A percentile compares a stretch with the other conserved stretches of the same genome.
phyloP scores from a whole-genome alignment of 2,797 vertebrate genomes.

The Phoxinus dragarum region DNA sequence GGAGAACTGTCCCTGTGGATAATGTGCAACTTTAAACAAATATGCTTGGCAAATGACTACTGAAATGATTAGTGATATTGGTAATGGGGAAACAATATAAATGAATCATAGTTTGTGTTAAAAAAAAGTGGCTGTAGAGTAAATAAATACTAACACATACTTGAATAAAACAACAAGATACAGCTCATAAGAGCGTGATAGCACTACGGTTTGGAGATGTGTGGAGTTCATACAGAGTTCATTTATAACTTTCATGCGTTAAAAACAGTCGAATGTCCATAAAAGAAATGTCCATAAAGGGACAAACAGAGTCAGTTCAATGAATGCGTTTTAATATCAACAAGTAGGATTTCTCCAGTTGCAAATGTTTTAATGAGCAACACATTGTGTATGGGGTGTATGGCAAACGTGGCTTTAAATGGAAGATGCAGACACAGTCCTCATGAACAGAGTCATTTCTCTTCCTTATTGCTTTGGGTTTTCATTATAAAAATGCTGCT shows the following conservation, averaged over 20 bases:
- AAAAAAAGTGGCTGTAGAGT: background rate
- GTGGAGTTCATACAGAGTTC: background rate
- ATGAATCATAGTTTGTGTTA: background rate
- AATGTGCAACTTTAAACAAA: background rate
- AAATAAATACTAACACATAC: background rate
- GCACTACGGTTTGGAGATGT: background rate
- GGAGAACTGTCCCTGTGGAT: background rate
- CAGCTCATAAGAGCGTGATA: background rate
- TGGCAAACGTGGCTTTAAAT: constrained; percentile 34
- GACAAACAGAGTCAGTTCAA: constrained; percentile 25
- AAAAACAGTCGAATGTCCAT: background rate
- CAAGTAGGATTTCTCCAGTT: constrained; percentile 19
- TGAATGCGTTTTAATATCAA: constrained; percentile 23
- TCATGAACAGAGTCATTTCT: constrained; percentile 47
- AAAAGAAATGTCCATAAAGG: background rate
- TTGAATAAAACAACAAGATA: background rate
- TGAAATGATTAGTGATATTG: background rate
- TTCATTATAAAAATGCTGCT: constrained; percentile 78
- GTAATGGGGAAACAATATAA: background rate
- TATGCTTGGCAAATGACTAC: constrained; percentile 9
- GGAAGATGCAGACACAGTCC: constrained; percentile 23
- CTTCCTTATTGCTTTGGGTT: constrained; percentile 74
- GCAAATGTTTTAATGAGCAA: constrained; percentile 42
- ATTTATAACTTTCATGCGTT: background rate
- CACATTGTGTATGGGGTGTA: background rate